Evolutionary conservation across 2,797 vertebrate genomes (phyloP).

Genomic region (Anguilla pacifica): DNA sequence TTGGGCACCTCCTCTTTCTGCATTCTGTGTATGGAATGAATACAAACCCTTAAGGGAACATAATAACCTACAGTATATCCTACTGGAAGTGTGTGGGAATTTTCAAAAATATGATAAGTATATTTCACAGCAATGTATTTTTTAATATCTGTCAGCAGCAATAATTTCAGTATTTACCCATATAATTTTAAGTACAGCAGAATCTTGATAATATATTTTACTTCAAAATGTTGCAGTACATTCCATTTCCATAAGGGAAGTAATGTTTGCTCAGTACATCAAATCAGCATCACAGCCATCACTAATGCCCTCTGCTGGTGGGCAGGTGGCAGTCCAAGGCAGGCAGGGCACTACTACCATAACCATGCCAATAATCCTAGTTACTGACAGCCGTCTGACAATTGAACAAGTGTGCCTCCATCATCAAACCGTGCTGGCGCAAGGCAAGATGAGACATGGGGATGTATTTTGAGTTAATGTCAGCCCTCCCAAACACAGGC

Average conservation of each 20-base stretch:
- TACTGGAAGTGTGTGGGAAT: too few relatives aligned
- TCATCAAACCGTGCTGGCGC: background rate
- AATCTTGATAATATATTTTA: background rate
- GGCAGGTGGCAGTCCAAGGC: background rate
- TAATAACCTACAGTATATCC: too few relatives aligned
- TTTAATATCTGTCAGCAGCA: background rate
- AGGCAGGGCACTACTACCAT: background rate
- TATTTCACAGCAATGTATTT: background rate
- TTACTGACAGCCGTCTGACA: background rate
- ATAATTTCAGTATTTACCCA: background rate
- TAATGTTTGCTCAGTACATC: background rate
- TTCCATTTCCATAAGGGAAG: background rate
- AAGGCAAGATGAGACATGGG: background rate
- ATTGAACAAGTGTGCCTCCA: background rate
- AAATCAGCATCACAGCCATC: background rate
- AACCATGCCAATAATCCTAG: background rate
- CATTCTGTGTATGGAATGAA: background rate
- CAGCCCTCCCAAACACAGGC: background rate
- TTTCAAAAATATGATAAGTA: background rate
- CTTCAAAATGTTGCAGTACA: background rate
- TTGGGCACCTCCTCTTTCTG: background rate
- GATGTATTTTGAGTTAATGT: background rate
- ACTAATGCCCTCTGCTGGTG: background rate
- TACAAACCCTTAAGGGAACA: background rate
- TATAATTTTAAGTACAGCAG: background rate